Percentiles rank a stretch among this genome's conserved stretches.
Evolutionary conservation across 2,113 vertebrate species (phyloP).

Genomic region (Spheniscus mendiculus): DNA sequence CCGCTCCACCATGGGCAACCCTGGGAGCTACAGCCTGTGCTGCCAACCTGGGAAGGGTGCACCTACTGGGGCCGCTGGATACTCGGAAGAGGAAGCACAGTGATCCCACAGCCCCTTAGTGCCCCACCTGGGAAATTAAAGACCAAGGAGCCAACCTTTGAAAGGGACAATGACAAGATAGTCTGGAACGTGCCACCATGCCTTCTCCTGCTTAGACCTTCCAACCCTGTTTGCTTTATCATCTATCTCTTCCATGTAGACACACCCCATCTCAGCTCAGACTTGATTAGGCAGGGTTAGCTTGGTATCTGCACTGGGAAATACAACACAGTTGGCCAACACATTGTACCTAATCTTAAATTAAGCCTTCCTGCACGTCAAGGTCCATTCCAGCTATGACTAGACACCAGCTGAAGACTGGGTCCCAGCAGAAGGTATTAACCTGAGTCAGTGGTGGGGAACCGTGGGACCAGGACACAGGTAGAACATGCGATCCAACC

Average conservation of each 20-base stretch:
- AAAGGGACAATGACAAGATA: neutral
- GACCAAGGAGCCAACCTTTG: neutral
- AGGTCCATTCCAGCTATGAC: neutral
- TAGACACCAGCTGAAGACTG: neutral
- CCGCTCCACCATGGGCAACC: accelerated
- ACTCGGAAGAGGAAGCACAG: neutral
- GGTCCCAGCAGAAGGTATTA: neutral
- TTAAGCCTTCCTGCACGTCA: neutral
- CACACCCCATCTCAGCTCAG: neutral
- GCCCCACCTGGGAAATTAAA: neutral
- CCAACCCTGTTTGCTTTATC: neutral
- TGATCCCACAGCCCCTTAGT: neutral
- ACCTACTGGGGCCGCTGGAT: accelerated
- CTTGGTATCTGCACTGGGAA: neutral
- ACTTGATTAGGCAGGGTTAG: neutral
- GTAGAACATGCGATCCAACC: accelerated
- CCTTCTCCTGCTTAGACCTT: neutral
- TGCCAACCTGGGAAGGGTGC: neutral
- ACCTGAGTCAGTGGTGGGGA: neutral
- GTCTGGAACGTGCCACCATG: neutral
- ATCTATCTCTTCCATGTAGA: neutral
- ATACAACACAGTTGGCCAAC: neutral
- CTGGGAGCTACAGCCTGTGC: accelerated
- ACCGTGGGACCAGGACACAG: neutral
- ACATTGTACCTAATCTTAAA: neutral